Evolutionary conservation across 1,140 invertebrate genomes (phyloP).

Genomic region (Anadara kagoshimensis): DNA sequence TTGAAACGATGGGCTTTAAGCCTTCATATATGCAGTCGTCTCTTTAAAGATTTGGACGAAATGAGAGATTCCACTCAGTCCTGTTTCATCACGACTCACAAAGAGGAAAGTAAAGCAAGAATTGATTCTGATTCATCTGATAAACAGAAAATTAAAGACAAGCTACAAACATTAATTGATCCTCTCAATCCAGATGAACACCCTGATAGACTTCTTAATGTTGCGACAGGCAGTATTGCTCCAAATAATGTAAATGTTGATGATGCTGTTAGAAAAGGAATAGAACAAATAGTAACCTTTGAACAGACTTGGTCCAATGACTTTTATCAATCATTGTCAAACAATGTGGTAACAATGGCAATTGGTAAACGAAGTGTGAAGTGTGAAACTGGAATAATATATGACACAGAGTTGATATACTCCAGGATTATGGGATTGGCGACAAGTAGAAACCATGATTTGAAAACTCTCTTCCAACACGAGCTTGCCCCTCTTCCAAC

Average conservation of each 20-base stretch:
- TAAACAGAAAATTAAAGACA: conserved; percentile 12
- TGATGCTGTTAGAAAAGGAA: conserved; percentile 5
- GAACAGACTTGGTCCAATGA: no score
- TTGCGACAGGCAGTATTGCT: conserved; percentile 22
- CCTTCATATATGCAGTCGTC: conserved; percentile 29
- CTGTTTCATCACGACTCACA: conserved; percentile 4
- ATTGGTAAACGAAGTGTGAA: no score
- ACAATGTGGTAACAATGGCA: conserved; percentile 1
- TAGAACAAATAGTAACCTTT: conserved; percentile 4
- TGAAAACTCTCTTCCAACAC: conserved; percentile 8
- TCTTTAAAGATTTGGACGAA: background rate
- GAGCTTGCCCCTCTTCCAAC: conserved; percentile 29
- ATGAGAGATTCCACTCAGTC: conserved; percentile 17
- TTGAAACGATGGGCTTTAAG: conserved; percentile 36
- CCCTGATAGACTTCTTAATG: conserved; percentile 22
- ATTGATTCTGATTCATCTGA: conserved; percentile 13
- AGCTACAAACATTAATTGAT: conserved; percentile 25
- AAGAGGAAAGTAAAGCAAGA: conserved; percentile 19
- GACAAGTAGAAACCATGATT: conserved; percentile 4
- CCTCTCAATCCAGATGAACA: conserved; percentile 5
- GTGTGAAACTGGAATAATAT: no score
- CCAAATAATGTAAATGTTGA: conserved; percentile 25
- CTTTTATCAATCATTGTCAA: background rate
- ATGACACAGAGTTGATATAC: background rate
- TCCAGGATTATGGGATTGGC: conserved; percentile 17